Base-by-base conservation (phyloP, 2,888 invertebrate genomes). In the Agapostemon virescens region DNA sequence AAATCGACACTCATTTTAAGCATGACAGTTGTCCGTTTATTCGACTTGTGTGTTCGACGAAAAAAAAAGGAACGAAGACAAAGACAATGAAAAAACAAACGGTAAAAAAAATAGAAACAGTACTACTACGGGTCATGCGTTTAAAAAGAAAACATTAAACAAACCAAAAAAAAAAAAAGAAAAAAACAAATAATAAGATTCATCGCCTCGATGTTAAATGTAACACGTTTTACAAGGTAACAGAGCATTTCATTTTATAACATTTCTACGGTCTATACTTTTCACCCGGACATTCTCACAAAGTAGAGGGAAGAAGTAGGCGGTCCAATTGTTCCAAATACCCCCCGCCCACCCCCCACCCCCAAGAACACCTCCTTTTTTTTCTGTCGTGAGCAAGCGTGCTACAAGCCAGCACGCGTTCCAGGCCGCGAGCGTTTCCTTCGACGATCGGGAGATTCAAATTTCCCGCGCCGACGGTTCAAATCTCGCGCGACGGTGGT, bases 171-270 rank as follows among this genome's bases (percentile, higher is more conserved):
- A 71, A 82, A 83, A 83, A 79, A n/a, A n/a, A n/a, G n/a, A n/a
- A n/a, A n/a, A n/a, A n/a, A n/a, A n/a, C n/a, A n/a, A n/a, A n/a
- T n/a, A n/a, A 78, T 74, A 77, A 72, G 77, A 83, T 85, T 88
- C 84, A 86, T 87, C 86, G 86, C 88, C 87, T 88, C 88, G 84
- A 89, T 89, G 88, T 89, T 88, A 84, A 88, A 88, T 89, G 89
- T 89, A 89, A 88, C 83, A 87, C 86, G 84, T 88, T 89, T 88
- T 86, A 88, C 86, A 86, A 87, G 85, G 84, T 88, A 88, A 87
- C 84, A 86, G 88, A 90, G 87, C 87, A 89, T 89, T 88, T 88
- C 84, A 86, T 89, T 89, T 87, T 87, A 82, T 85, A 88, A 88
- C 77, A 85, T 87, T 89, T 87, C 84, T 86, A 88, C 84, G 85